Percentiles rank a stretch among this genome's conserved stretches.
Evolutionary conservation across 2,888 invertebrate genomes (phyloP).

Genomic region (Dastarcus helophoroides): DNA sequence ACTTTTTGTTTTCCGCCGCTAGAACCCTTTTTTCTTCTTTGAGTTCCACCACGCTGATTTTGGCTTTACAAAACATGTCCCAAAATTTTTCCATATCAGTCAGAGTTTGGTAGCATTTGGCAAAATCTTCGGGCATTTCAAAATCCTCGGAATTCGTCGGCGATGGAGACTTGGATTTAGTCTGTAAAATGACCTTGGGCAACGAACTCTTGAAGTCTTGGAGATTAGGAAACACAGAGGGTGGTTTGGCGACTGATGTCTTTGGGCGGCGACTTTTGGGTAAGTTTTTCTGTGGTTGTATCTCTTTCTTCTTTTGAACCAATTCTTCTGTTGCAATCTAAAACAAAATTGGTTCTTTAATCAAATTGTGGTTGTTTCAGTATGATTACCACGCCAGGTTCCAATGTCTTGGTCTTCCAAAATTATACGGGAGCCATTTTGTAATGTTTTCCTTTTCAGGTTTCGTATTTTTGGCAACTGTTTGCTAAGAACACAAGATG

Average conservation of each 20-base stretch:
- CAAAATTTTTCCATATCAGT: constrained; percentile 41
- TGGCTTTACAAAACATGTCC: constrained; percentile 41
- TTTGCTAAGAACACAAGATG: constrained; percentile 41
- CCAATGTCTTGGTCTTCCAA: not conserved
- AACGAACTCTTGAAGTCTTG: no score
- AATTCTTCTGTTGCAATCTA: not conserved
- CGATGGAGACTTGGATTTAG: no score
- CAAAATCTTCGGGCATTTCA: no score
- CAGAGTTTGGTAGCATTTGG: no score
- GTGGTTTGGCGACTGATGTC: no score
- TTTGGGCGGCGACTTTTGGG: constrained; percentile 7
- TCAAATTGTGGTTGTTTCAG: not conserved
- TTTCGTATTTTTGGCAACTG: constrained; percentile 47
- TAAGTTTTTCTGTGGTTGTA: not conserved
- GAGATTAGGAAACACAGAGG: no score
- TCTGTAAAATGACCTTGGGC: no score
- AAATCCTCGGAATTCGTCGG: no score
- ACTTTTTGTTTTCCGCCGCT: constrained; percentile 37
- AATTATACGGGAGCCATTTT: constrained; percentile 8
- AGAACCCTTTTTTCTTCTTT: constrained; percentile 38
- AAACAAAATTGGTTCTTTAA: not conserved
- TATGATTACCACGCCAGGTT: no score
- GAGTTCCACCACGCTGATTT: constrained; percentile 30
- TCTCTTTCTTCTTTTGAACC: no score
- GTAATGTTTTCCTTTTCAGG: constrained; percentile 38